Evolutionary conservation across 2,888 invertebrate species (phyloP), one percentile per base, ranked within the genome.

Genomic region (Eupeodes luniger): DNA sequence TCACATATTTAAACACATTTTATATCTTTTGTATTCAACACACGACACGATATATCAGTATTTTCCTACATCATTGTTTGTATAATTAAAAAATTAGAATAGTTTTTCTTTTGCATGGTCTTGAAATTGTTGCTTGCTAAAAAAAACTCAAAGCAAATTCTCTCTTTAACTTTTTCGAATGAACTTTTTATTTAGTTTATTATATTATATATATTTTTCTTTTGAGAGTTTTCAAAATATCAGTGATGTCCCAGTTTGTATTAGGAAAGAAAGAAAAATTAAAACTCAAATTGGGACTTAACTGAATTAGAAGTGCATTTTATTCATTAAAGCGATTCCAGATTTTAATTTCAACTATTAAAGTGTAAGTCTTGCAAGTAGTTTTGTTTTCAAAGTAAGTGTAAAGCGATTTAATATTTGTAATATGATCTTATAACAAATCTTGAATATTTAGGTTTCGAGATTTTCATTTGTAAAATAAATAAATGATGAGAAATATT

Each of bases 311-410:
- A 70, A 40, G 40, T 70, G 40, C 70, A 49, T 70, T 66, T 66
- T 77, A 51, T 77, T 77, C 62, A 64, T 57, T 36, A 47, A 76
- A 77, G 70, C 57, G 70, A 27, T 64, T 77, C 57, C 70, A 64
- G 64, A 7, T 40, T 12, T 19, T 49, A 49, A 36, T 27, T 14
- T 61, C 6, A 12, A 19, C 3, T 44, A 47, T 59, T 9, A 7
- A 27, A 57, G 4, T 27, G 57, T 12, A 19, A 5, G 5, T 57
- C 12, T 12, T 27, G 19, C 10, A 57, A 12, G 4, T 57, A 27
- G 12, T 12, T 27, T 27, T 2, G 27, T 27, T 57, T 27, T 1
- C 5, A 57, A 51, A 51, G 12, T 51, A 51, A 14, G 51, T 12
- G 51, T 5, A 1, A 40, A 4, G 9, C 1, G 5, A 5, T 40